Evolutionary conservation across 2,888 invertebrate species (phyloP).

Genomic region (Frankliniella intonsa): DNA sequence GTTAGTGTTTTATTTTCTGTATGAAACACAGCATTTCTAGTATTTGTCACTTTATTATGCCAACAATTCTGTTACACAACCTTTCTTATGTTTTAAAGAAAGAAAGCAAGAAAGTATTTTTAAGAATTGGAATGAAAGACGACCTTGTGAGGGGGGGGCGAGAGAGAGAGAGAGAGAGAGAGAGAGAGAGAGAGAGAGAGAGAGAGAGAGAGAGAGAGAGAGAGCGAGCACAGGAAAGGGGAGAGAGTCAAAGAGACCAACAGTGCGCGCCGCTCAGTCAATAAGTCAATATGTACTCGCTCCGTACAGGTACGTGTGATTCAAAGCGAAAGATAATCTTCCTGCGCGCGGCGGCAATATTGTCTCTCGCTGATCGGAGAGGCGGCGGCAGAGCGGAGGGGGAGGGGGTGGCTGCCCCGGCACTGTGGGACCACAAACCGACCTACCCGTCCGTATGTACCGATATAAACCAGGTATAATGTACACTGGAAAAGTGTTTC

Average conservation of each 20-base stretch:
- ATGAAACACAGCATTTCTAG: not conserved
- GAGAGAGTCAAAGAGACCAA: no score
- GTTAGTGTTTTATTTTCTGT: not conserved
- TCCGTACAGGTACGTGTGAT: not conserved
- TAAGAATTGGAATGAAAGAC: not conserved
- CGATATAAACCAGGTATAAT: no score
- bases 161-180: not conserved
- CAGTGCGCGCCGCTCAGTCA: no score
- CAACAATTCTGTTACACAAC: not conserved
- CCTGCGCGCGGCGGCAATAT: not conserved
- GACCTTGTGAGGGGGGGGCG: not conserved
- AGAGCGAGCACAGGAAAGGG: no score
- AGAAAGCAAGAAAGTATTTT: not conserved
- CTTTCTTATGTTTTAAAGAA: not conserved
- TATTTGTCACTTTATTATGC: no score
- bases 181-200: not conserved
- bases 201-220: not conserved
- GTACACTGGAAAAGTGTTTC: no score
- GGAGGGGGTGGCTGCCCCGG: no score
- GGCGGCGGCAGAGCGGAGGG: no score
- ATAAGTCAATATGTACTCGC: slow-evolving; percentile 14
- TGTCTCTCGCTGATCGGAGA: no score
- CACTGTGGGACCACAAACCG: no score
- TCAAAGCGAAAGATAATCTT: slow-evolving; percentile 18
- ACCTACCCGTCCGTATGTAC: no score